Evolutionary conservation across 2,888 invertebrate genomes (phyloP).

Genomic region (Homarus gammarus): DNA sequence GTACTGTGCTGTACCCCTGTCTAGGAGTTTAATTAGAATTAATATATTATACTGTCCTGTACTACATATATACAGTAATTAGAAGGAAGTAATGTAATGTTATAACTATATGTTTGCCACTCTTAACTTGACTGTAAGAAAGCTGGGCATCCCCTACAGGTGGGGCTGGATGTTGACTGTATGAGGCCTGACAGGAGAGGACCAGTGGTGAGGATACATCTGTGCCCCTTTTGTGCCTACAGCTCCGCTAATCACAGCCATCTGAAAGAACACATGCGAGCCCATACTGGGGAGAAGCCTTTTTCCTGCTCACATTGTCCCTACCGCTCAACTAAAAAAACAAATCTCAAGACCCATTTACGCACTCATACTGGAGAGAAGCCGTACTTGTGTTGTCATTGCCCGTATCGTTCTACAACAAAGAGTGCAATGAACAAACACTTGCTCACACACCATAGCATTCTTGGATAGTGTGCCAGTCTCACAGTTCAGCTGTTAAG

Average conservation of each 20-base stretch:
- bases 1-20: too few species aligned
- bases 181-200: slow-evolving; percentile 21
- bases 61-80: neutral
- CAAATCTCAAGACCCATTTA: slow-evolving; percentile 62
- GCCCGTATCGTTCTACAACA: slow-evolving; percentile 50
- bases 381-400: slow-evolving; percentile 48
- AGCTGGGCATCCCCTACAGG: slow-evolving; percentile 57
- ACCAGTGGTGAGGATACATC: slow-evolving; percentile 25
- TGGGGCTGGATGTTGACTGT: slow-evolving; percentile 30
- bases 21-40: neutral
- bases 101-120: neutral
- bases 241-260: slow-evolving; percentile 37
- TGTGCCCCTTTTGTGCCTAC: slow-evolving; percentile 40
- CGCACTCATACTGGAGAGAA: slow-evolving; percentile 66
- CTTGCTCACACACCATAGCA: slow-evolving; percentile 6
- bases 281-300: slow-evolving; percentile 70
- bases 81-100: too few species aligned
- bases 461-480: neutral
- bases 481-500: too few species aligned
- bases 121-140: slow-evolving; percentile 22
- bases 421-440: slow-evolving; percentile 40
- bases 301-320: slow-evolving; percentile 61
- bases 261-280: slow-evolving; percentile 61
- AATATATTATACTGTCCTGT: neutral
- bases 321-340: slow-evolving; percentile 61